Evolutionary conservation across 2,113 vertebrate genomes (phyloP), one percentile per base, ranked within the genome.

Genomic region (Stictonetta naevosa): DNA sequence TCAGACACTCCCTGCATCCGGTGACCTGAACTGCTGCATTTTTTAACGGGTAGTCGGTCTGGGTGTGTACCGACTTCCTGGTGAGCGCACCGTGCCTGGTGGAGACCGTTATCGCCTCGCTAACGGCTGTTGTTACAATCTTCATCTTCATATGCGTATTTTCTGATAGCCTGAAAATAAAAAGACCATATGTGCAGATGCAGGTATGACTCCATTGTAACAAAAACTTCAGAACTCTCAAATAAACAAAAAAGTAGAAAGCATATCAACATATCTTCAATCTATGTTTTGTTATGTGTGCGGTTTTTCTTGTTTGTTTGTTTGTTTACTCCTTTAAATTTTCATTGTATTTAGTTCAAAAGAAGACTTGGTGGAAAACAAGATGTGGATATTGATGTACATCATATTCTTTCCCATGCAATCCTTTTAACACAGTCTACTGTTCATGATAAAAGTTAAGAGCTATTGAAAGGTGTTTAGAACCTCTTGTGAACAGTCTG

Each of bases 121-220:
- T n/a, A n/a, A n/a, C n/a, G n/a, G n/a, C n/a, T n/a, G n/a, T n/a
- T n/a, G n/a, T n/a, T n/a, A n/a, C n/a, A n/a, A n/a, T n/a, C n/a
- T n/a, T n/a, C n/a, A n/a, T n/a, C 48, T 25, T 50, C 22, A 56
- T 74, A 74, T 86, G 40, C 11, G 74, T 78, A 5, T 18, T 38
- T 93, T 88, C 58, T 17, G 38, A 78, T n/a, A 92, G 38, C 16
- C 44, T 73, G 53, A 91, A 94, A 95, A 67, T 85, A 64, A 75
- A 58, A 91, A 75, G 6, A 20, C 22, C 73, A 22, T 6, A 48
- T 62, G n/a, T 74, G 28, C 20, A 73, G 78, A 67, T 66, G 23
- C 72, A 74, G 56, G 13, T 29, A 44, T 79, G 53, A 76, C 48
- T 50, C 6, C 64, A 76, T 75, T 86, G 18, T 58, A 73, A 88